Base-by-base conservation (phyloP, 2,888 invertebrate species). In the Metalampra italica region DNA sequence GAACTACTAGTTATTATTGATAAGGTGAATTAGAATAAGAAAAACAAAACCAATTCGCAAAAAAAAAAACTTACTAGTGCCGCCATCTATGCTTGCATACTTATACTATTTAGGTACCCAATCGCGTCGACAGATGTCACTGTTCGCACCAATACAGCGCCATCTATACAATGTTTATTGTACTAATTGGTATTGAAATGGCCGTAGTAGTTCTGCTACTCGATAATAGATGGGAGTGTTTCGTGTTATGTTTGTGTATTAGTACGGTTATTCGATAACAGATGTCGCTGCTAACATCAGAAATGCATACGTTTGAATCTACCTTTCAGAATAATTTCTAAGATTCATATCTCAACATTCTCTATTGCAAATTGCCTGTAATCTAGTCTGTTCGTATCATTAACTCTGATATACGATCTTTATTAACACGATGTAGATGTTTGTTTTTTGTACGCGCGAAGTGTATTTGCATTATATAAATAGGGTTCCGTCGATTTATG, bases 381-480 rank as follows among this genome's bases (percentile, higher is more conserved):
- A 61, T 46, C 42, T 32, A 52, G 55, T 49, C 60, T 53, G 59
- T 54, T 66, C 62, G 66, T 70, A 64, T 72, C 68, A 79, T 79
- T 79, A 79, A 56, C 57, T 59, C 56, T 65, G 72, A 73, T 72
- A 67, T 60, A 65, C 64, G 61, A 68, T 73, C 74, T 77, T 74
- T 72, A 79, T 73, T 76, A 36, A 68, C 60, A 12, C 56, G 48
- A 51, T 62, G 60, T 61, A 59, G 55, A 62, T 52, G 52, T 55
- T 64, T 57, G 54, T 40, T 38, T 45, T 53, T 55, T 62, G 59
- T 51, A 50, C 45, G 49, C 2, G 7, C 15, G 13, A 39, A 39
- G 13, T 13, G 14, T 2, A 7, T 12, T 13, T 7, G 37, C 37
- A 37, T 12, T 37, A 4, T 37, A 3, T 11, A 3, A 12, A 7